These are phyloP conservation scores for Cinara cedri DNA, from an alignment of 2,888 invertebrate genomes.

Conservation along the genomic window DNA sequence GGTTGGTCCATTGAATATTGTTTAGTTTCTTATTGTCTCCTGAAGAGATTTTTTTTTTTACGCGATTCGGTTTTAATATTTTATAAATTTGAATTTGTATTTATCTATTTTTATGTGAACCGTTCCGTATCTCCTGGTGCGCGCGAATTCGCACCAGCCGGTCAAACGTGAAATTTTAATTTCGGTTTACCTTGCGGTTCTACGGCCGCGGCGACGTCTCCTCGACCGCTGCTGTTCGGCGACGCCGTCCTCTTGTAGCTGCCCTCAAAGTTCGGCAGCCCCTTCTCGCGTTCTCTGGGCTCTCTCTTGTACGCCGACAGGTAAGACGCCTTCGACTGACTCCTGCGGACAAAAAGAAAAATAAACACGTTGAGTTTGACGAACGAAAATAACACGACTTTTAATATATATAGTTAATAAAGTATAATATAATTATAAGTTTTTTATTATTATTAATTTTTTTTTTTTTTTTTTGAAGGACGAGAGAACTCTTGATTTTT, in stretches of 20 bases:
- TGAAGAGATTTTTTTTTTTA: too few relatives aligned
- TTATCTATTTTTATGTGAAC: too few relatives aligned
- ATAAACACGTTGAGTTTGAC: constrained; percentile 8
- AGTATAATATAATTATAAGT: too few relatives aligned
- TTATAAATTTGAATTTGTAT: too few relatives aligned
- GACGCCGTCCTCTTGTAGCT: constrained; percentile 78
- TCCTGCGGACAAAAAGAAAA: constrained; percentile 66
- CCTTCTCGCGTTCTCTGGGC: constrained; percentile 72
- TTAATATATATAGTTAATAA: too few relatives aligned
- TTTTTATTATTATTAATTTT: too few relatives aligned
- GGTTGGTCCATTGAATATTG: too few relatives aligned
- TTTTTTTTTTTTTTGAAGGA: too few relatives aligned
- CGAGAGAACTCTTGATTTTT: too few relatives aligned
- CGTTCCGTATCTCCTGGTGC: too few relatives aligned
- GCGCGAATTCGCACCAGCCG: background rate
- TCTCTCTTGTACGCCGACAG: constrained; percentile 76
- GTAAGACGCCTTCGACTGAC: constrained; percentile 79
- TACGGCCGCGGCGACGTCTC: constrained; percentile 41
- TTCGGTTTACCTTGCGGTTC: constrained; percentile 35
- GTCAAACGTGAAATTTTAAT: background rate
- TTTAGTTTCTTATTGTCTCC: too few relatives aligned
- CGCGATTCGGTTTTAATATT: too few relatives aligned
- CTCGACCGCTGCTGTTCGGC: constrained; percentile 62
- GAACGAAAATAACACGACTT: background rate
- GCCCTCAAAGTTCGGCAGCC: constrained; percentile 72